Evolutionary conservation across 2,888 invertebrate species (phyloP).

Genomic region (Tetragnatha montana): DNA sequence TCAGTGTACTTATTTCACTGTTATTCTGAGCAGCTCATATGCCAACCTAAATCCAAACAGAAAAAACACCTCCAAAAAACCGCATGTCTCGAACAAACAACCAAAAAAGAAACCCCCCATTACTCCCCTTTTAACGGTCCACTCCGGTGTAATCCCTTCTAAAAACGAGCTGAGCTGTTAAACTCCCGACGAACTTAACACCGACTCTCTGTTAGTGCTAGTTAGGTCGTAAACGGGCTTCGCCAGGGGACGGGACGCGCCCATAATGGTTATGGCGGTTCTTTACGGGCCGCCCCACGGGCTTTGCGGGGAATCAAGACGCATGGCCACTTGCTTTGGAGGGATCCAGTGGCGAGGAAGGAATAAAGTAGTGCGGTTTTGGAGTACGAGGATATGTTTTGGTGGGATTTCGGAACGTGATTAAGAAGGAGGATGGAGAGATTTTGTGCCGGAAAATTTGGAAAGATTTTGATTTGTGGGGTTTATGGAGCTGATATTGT

Average conservation of each 20-base stretch:
- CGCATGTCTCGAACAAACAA: background rate
- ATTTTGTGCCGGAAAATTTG: no score
- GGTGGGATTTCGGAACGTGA: no score
- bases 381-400: no score
- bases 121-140: background rate
- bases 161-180: background rate
- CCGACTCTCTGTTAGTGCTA: slow-evolving; percentile 14
- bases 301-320: slow-evolving; percentile 22
- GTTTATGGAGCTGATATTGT: no score
- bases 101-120: background rate
- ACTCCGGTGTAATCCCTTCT: background rate
- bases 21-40: no score
- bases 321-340: background rate
- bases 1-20: no score
- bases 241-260: background rate
- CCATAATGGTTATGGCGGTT: slow-evolving; percentile 29
- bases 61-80: background rate
- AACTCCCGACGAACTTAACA: background rate
- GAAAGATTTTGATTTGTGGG: no score
- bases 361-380: background rate
- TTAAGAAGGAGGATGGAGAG: no score
- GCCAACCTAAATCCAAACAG: background rate
- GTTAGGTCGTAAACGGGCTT: slow-evolving; percentile 15
- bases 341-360: background rate
- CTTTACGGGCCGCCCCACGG: slow-evolving; percentile 2